Percentiles rank a stretch among this genome's conserved stretches.
Conservation (phyloP, 92 coral and sea anemone species). For the Parazoanthus atlanticus region DNA sequence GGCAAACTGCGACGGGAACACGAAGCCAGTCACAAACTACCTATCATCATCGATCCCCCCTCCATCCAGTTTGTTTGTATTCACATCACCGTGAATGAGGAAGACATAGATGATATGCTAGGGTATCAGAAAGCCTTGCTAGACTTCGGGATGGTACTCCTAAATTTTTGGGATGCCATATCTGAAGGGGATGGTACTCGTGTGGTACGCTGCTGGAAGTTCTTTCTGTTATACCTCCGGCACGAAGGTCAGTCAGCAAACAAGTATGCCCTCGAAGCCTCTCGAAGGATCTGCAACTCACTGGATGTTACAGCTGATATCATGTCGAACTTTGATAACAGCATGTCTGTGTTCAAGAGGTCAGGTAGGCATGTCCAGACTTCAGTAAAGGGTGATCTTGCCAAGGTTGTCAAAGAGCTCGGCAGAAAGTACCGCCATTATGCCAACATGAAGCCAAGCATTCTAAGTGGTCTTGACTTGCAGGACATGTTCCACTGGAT, state of each 20-base stretch:
- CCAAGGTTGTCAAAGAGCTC: constrained; percentile 55
- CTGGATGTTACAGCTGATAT: constrained; percentile 63
- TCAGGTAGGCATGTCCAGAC: constrained; percentile 69
- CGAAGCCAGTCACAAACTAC: constrained; percentile 65
- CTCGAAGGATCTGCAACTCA: constrained; percentile 62
- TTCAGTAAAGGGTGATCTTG: constrained; percentile 64
- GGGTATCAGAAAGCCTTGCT: constrained; percentile 39
- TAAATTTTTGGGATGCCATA: background rate
- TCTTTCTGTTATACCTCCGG: no score
- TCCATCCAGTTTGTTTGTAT: no score
- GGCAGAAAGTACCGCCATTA: constrained; percentile 61
- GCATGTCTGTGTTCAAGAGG: constrained; percentile 57
- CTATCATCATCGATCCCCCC: constrained; percentile 26
- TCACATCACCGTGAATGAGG: background rate
- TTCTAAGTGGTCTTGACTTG: constrained; percentile 64
- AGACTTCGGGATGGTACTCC: constrained; percentile 35
- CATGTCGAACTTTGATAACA: constrained; percentile 57
- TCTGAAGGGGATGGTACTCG: no score
- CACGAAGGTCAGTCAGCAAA: no score
- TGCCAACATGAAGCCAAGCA: constrained; percentile 57
- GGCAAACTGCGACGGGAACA: constrained; percentile 65
- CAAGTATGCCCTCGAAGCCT: no score
- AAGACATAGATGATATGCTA: background rate
- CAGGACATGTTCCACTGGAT: constrained; percentile 70
- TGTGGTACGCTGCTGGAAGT: no score